phyloP scores from a whole-genome alignment of 2,113 vertebrate species.

The Sinocyclocheilus anophthalmus region DNA sequence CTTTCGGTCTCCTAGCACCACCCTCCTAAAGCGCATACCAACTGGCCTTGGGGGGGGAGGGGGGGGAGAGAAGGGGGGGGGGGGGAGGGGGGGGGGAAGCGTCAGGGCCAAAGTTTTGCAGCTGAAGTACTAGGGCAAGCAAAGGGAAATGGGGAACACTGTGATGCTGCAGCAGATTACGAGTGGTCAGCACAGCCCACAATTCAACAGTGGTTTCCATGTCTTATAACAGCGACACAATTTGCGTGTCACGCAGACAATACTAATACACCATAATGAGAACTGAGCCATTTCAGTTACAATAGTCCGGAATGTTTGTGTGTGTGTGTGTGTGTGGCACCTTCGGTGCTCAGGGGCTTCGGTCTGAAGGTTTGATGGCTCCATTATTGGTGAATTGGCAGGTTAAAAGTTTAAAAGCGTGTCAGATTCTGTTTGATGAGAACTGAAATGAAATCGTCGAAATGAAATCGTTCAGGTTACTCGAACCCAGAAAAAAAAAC shows the following conservation, averaged over 20 bases:
- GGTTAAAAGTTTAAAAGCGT: constrained; percentile 29
- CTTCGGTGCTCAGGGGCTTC: constrained; percentile 33
- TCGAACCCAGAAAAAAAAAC: neutral
- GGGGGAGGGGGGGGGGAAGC: constrained; percentile 50
- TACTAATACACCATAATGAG: constrained; percentile 34
- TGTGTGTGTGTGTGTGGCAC: constrained; percentile 39
- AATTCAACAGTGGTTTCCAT: constrained; percentile 40
- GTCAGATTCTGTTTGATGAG: neutral
- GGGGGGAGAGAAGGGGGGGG: constrained; percentile 54
- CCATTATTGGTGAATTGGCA: constrained; percentile 33
- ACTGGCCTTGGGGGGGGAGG: constrained; percentile 67
- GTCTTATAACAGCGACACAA: constrained; percentile 15
- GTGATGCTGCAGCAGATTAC: constrained; percentile 10
- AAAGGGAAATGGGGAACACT: neutral
- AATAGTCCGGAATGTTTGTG: constrained; percentile 27
- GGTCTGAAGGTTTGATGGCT: constrained; percentile 30
- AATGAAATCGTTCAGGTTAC: constrained; percentile 33
- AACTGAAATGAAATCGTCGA: constrained; percentile 15
- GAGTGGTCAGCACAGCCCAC: constrained; percentile 40
- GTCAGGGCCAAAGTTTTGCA: constrained; percentile 37
- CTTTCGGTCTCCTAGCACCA: constrained; percentile 89
- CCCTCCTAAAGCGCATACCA: constrained; percentile 68
- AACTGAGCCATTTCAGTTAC: constrained; percentile 48
- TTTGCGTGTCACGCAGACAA: neutral
- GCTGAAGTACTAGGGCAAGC: neutral